These are phyloP conservation scores for Folsomia candida DNA, from an alignment of 2,888 invertebrate species.

Conservation along the genomic window DNA sequence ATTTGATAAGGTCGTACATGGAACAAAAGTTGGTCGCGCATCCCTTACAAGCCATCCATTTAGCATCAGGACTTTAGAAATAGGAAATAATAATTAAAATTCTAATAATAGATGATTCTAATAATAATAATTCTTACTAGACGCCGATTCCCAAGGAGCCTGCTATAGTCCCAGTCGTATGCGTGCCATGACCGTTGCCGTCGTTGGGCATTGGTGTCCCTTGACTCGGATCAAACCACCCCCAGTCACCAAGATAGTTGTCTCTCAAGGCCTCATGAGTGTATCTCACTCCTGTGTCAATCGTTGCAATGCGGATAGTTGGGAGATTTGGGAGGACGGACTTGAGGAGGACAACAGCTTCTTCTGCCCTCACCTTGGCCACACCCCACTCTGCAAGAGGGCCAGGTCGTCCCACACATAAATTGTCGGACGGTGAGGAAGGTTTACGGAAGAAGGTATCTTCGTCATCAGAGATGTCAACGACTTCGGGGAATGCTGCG, in stretches of 20 bases:
- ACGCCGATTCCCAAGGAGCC: background rate
- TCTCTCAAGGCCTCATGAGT: background rate
- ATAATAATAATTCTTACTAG: background rate
- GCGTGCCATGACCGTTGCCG: background rate
- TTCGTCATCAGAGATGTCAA: background rate
- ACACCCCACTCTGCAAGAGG: background rate
- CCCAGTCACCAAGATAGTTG: background rate
- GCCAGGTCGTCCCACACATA: too few relatives aligned
- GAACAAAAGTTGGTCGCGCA: background rate
- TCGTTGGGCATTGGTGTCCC: background rate
- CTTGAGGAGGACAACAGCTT: background rate
- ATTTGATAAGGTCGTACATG: background rate
- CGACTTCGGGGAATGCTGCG: background rate
- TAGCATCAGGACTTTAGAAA: background rate
- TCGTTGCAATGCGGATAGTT: background rate
- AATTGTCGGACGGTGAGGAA: background rate
- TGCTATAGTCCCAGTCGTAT: background rate
- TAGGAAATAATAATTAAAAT: too few relatives aligned
- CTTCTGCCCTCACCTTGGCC: background rate
- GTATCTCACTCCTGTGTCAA: background rate
- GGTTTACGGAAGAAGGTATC: slow-evolving; percentile 10
- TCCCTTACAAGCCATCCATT: background rate
- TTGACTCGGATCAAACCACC: background rate
- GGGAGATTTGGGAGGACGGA: background rate
- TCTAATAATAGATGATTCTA: background rate